Evolutionary conservation across 2,797 vertebrate genomes (phyloP), one percentile per base, ranked within the genome.

Genomic region (Coracias cyanogaster): DNA sequence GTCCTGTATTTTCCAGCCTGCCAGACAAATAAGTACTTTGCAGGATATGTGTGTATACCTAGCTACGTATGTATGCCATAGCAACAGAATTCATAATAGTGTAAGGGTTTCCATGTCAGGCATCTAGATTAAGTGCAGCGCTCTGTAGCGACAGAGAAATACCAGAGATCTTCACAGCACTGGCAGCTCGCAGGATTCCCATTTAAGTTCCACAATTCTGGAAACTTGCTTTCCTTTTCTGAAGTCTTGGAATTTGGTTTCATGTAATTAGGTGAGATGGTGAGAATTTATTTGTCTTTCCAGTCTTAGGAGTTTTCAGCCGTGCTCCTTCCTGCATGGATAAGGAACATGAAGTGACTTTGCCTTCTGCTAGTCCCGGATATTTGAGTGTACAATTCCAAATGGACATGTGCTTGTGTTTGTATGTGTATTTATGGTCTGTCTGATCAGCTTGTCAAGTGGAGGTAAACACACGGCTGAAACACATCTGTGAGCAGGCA

Each of bases 1-100:
- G 95, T 95, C 95, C 94, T 79, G 11, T 57, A 82, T 73, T 83
- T 92, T 97, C 93, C 94, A 94, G 89, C 85, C 79, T 95, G 41
- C 73, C 48, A 74, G 94, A 92, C 95, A 93, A 70, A 88, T 41
- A 57, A 60, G 26, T 49, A n/a, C 39, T 73, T 45, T 60, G 60
- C 67, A 91, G 74, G 64, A 26, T 29, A 3, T 4, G 26, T 85
- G 71, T 92, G 78, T 94, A 24, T 46, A 72, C 31, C 31, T 74
- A 19, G 9, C 14, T 37, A 15, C 54, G 20, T 89, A 57, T 62
- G 28, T n/a, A 49, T 82, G 35, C 55, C 88, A 78, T 82, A 76
- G 93, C 74, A 94, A 93, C 94, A 43, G 60, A 33, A 69, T 21
- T 66, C 51, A 18, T 73, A 43, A 52, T 22, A 31, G 2, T 33